Base-by-base conservation (phyloP, 2,888 invertebrate genomes). In the Cremastobaeus sp. region DNA sequence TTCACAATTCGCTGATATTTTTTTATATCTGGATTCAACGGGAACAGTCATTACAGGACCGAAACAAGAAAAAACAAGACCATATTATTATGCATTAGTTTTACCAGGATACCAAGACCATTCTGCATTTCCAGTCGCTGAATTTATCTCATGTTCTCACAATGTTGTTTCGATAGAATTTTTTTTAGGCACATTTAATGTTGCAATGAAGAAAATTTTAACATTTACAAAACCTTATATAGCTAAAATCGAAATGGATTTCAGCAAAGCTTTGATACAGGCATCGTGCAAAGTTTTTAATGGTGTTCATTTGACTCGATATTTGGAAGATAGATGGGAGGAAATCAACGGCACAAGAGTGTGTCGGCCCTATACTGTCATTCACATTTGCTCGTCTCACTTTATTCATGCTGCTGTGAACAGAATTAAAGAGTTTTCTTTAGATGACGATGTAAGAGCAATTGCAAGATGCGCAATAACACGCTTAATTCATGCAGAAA, bases 311-410 rank as follows among this genome's bases (percentile, higher is more conserved):
- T 20, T 60, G 18, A 11, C 1, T 11, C 3, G n/a, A 0, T 60
- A 60, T 20, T 14, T 60, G 18, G 15, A 60, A 1, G 60, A 60
- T 20, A 15, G 48, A 21, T 60, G 48, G 48, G 11, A 47, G 1
- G 59, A 60, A 12, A 14, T 21, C 5, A 37, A 9, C 12, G n/a
- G 3, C 3, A 32, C 5, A n/a, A 11, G 34, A 32, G 34, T n/a
- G 11, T n/a, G 3, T 32, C 25, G 8, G 8, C 11, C 34, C 11
- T 47, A 34, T 21, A 66, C 66, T 1, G 54, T 55, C 9, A 30
- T 72, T 8, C 72, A 72, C 35, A 21, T 72, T 12, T 72, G 72
- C 17, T 72, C 72, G 1, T 65, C 72, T 8, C 65, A 59, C 14
- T 15, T 59, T 4, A 57, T 72, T 8, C 50, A 65, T 11, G 57